Conservation (phyloP, 1,140 invertebrate genomes). For the Neodiprion pinetum region DNA sequence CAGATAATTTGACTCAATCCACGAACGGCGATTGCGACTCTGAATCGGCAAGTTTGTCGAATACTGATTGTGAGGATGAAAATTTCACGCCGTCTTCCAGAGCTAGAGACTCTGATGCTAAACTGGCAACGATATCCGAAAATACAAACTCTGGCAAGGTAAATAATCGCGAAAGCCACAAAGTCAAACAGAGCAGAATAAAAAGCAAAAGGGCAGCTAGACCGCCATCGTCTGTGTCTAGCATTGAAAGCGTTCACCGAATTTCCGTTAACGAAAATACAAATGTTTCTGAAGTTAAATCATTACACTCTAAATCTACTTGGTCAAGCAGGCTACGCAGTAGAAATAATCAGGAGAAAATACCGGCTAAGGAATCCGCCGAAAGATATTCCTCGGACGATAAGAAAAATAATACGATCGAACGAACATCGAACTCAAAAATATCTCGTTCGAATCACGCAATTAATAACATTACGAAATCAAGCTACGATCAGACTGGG, state of each 20-base stretch:
- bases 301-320: background rate
- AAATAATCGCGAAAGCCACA: background rate
- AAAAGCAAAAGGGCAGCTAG: background rate
- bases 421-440: background rate
- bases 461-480: background rate
- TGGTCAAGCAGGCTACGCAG: background rate
- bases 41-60: background rate
- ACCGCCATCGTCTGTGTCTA: background rate
- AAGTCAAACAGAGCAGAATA: background rate
- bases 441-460: background rate
- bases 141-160: background rate
- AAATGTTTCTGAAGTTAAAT: background rate
- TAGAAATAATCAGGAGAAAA: background rate
- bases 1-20: background rate
- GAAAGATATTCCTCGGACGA: background rate
- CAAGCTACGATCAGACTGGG: background rate
- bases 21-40: background rate
- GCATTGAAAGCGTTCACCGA: constrained; percentile 1
- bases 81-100: background rate
- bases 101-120: background rate
- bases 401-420: background rate
- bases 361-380: background rate
- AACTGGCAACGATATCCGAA: constrained; percentile 5
- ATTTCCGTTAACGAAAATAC: background rate
- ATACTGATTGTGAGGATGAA: background rate